These are phyloP conservation scores for Elephantulus edwardii DNA, from an alignment of 2,113 vertebrate species.

Conservation along the genomic window DNA sequence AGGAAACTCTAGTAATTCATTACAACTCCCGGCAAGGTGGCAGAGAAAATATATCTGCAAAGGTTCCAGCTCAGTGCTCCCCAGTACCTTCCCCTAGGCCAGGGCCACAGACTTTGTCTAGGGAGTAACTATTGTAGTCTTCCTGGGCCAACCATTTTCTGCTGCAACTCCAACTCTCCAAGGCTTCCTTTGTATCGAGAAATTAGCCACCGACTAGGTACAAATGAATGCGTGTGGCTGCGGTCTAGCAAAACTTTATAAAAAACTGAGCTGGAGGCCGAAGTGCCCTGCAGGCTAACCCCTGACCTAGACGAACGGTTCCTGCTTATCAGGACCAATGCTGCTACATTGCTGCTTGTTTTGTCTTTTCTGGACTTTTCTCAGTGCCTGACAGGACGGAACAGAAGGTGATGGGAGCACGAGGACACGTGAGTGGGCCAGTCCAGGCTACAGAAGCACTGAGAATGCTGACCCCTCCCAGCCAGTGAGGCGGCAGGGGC, in stretches of 20 bases:
- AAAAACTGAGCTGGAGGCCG: background rate
- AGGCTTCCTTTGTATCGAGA: rapidly evolving
- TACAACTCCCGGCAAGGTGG: background rate
- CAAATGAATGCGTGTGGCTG: background rate
- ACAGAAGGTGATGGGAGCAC: background rate
- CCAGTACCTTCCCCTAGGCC: too few relatives aligned
- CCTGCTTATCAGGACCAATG: background rate
- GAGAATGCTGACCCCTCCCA: background rate
- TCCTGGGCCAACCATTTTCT: background rate
- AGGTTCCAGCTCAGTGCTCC: background rate
- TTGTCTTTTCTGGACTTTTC: background rate
- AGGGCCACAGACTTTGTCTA: background rate
- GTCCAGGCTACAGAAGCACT: background rate
- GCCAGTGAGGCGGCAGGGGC: background rate
- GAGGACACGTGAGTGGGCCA: too few relatives aligned
- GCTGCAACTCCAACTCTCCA: background rate
- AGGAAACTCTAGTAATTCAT: conserved; percentile 12
- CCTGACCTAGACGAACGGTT: background rate
- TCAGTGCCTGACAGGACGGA: background rate
- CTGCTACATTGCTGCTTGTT: background rate
- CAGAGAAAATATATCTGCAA: background rate
- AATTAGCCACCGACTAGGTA: rapidly evolving
- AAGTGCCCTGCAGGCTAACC: background rate
- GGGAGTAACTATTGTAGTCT: too few relatives aligned
- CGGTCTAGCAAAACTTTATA: background rate